Evolutionary conservation across 2,888 invertebrate species (phyloP), one percentile per base, ranked within the genome.

Genomic region (Trichogramma evanescens): DNA sequence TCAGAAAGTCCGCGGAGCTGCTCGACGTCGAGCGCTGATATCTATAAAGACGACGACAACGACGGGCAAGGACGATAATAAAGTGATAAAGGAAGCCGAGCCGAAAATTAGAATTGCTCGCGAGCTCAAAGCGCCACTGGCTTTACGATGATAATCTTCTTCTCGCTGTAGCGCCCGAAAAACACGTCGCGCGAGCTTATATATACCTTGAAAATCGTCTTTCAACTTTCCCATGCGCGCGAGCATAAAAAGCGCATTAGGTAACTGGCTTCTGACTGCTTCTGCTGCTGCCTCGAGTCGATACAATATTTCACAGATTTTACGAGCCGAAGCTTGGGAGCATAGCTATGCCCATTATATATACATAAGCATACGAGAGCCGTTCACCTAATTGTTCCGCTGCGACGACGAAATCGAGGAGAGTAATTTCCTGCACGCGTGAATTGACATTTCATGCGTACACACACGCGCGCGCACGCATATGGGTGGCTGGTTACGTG

Each of bases 341-440:
- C 26, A 26, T 26, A 26, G 26, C 26, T 26, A 26, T 26, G 3
- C 26, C 2, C 26, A 26, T 26, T 26, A 26, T 3, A 26, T 26
- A 26, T 26, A 26, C 26, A 26, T 26, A 26, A 26, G 26, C 26
- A 26, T 43, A 51, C 51, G 52, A 54, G 56, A 10, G 48, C 26
- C 38, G 50, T 8, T 13, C 45, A 61, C 61, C 69, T 74, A 75
- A 77, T 77, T 75, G 74, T 26, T 26, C 70, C 69, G 70, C 74
- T 76, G 26, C 26, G 26, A 26, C 26, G 26, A 26, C 26, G 26
- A 26, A 1, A 26, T 26, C 26, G 26, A 26, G 26, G 26, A 26
- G 26, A 26, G 26, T 26, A 26, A 26, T 26, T 26, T 26, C 26
- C 26, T 26, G 26, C 26, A 26, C 26, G 26, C 26, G 26, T 26